Evolutionary conservation across 2,113 vertebrate genomes (phyloP), one percentile per base, ranked within the genome.

Genomic region (Abramis brama): DNA sequence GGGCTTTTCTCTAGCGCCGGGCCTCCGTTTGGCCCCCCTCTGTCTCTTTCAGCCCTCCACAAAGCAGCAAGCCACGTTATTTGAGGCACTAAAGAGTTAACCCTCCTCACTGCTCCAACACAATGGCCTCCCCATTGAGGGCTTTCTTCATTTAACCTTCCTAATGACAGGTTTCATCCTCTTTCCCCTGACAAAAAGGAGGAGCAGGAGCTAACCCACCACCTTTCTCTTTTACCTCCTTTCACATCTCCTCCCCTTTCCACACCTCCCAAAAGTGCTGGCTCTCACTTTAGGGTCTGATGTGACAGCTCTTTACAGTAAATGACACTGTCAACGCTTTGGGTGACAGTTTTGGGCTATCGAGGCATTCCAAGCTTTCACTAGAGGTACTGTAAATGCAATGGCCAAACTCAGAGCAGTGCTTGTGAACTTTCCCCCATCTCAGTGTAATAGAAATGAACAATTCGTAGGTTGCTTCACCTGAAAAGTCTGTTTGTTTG

Each of bases 101-200:
- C 91, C 92, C 93, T 93, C 91, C 93, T 89, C 75, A 89, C 93
- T 90, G 87, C 91, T 93, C 91, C 89, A 27, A 88, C 90, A 95
- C 94, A 95, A 95, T 93, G 88, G 87, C 89, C 85, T 74, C 93
- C 94, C 93, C 83, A 70, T 86, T 73, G 90, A 90, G 93, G 86
- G 88, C 92, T 93, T 92, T 94, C 93, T 94, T 94, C 93, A 91
- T 92, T 91, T 92, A 92, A 92, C 91, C 92, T 94, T 91, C 90
- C 91, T 95, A 95, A 95, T 95, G 93, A 95, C 95, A 94, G 94
- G 93, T 95, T 94, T 95, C 95, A 94, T 94, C 94, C 93, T 94
- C 91, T 92, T 89, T 86, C 91, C 86, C 91, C 90, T 81, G 91
- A 93, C 92, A 90, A 88, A 89, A 79, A 19, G 92, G 92, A 90